These are phyloP conservation scores for Cheumatopsyche charites DNA, from an alignment of 1,140 invertebrate genomes.

Conservation along the genomic window DNA sequence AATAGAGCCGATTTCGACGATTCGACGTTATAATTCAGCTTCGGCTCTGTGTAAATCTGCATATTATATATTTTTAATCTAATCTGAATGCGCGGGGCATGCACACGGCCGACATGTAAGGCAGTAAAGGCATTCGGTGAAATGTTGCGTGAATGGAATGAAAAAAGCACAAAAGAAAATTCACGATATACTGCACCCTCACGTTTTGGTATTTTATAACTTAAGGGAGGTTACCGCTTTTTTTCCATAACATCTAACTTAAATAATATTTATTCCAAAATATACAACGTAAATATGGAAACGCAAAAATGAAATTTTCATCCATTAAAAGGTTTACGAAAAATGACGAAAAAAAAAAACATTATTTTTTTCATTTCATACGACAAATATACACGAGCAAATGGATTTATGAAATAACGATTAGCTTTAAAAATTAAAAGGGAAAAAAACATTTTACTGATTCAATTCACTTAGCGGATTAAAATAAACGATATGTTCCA, in stretches of 20 bases:
- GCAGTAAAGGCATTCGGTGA: conserved; percentile 29
- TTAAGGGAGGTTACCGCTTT: conserved; percentile 29
- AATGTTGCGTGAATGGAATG: conserved; percentile 44
- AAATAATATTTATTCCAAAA: conserved; percentile 36
- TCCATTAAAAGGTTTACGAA: not conserved
- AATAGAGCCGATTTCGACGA: no score
- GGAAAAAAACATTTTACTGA: conserved; percentile 27
- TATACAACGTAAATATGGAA: not conserved
- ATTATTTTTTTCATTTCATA: no score
- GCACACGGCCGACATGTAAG: conserved; percentile 10
- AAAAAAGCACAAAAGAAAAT: conserved; percentile 35
- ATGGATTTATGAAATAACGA: no score
- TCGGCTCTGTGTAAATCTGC: not conserved
- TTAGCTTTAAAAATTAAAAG: conserved; percentile 4
- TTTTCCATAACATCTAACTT: conserved; percentile 26
- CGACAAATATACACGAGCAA: no score
- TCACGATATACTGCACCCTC: conserved; percentile 19
- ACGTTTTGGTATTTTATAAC: conserved; percentile 35
- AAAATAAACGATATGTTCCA: conserved; percentile 31
- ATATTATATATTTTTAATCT: conserved; percentile 24
- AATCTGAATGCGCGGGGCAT: conserved; percentile 18
- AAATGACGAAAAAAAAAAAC: no score
- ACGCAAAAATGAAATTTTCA: not conserved
- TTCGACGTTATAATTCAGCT: no score
- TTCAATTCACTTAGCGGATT: conserved; percentile 43